Evolutionary conservation across 2,113 vertebrate genomes (phyloP), one percentile per base, ranked within the genome.

Genomic region (Desmodus rotundus): DNA sequence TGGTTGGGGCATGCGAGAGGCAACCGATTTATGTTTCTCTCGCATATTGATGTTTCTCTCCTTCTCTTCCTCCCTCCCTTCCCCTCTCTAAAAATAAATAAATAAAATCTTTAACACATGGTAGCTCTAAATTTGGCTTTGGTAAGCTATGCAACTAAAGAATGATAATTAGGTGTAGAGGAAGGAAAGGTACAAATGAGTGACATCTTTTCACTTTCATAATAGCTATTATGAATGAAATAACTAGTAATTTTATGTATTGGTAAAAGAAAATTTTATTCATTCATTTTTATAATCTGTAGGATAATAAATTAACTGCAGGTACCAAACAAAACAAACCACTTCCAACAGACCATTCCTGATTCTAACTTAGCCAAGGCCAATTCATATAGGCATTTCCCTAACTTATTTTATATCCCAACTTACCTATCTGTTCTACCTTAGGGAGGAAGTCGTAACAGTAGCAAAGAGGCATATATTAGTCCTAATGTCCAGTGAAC

Each of bases 241-340:
- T 41, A 61, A 47, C 31, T 73, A 85, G 67, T 38, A 58, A 77
- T 91, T 93, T 88, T 88, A 94, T 19, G 88, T 54, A 77, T 38
- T 94, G 56, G 5, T 77, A 93, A 94, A 87, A 70, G 26, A 94
- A 14, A 94, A 89, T 87, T 89, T 67, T 93, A 93, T 84, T 92
- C n/a, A 41, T 67, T 67, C 47, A 43, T 78, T 95, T 92, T 92
- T 93, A 72, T 7, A 96, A 74, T 89, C 94, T 31, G 19, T 85
- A 74, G 74, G 45, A 72, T 94, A 94, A 94, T 91, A 94, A 97
- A 90, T 92, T 92, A 89, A 74, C 54, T 38, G 24, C 41, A 87
- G 26, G 31, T 47, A 78, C 41, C 31, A 65, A 87, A 56, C 10
- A 77, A 45, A 81, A 50, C 70, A 41, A 93, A 78, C 41, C 17